Base-by-base conservation (phyloP, 1,140 invertebrate genomes). In the Camponotus pennsylvanicus region DNA sequence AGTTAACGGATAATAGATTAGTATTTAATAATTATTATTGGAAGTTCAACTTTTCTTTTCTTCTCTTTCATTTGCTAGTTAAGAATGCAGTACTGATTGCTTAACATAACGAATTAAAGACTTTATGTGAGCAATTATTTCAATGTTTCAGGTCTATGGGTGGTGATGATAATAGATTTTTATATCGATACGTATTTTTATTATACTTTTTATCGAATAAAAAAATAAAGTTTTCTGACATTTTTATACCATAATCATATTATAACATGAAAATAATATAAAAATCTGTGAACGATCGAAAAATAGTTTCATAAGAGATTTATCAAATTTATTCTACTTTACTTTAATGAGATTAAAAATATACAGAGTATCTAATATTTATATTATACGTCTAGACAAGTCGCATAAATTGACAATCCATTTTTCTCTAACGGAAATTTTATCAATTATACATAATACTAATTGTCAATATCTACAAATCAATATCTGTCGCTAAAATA, bases 21-120 rank as follows among this genome's bases (percentile, higher is more conserved):
- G 1, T 61, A 42, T 73, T 71, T 61, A 61, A 61, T 73, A 49
- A 82, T 82, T 61, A 82, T 73, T 69, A 27, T 27, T 27, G 1
- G 27, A n/a, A 37, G 7, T 69, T 78, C n/a, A 59, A 71, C 45
- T 69, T 0, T n/a, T 11, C 9, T 45, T 8, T 45, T 13, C 11
- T 59, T 52, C 15, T 52, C 13, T 15, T 52, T 18, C 15, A 4
- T 15, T 18, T 2, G 6, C 1, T 32, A 55, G 0, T 52, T 7
- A 55, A 57, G 55, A 4, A 0, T n/a, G 7, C 0, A 7, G 27
- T 27, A 13, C 27, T 82, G 40, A 49, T 82, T 34, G 2, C 1
- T 4, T 57, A 82, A 61, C 55, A 49, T 34, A 32, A 32, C 27
- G 21, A 40, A 64, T 61, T 71, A 59, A 70, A 1, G 1, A n/a